Evolutionary conservation across 2,888 invertebrate species (phyloP), one percentile per base, ranked within the genome.

Genomic region (Stenoptilia bipunctidactyla): DNA sequence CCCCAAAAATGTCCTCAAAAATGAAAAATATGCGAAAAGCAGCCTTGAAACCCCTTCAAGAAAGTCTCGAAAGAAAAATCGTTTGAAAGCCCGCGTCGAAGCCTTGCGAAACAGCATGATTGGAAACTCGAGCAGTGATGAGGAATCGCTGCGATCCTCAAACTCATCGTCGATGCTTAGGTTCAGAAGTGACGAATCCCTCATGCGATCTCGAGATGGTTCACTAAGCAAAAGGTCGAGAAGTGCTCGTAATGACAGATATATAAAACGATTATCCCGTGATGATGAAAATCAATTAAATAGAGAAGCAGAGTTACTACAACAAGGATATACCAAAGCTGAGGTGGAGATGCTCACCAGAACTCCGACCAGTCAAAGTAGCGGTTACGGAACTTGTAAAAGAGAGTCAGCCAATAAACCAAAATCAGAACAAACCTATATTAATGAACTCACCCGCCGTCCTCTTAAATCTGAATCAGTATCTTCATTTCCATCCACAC

Each of bases 181-280:
- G 54, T 88, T 90, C 58, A 85, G 88, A 56, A 90, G 90, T 59
- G 91, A 91, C 48, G 90, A 92, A 50, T 89, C 88, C 45, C 71
- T 89, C 40, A 87, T 87, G 56, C 85, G 85, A 41, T 85, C 86
- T 30, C 86, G 87, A 15, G 87, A 85, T 43, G 85, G 85, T 42
- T 86, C 88, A 0, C 68, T 86, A 33, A 90, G 85, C 57, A 87
- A 89, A 50, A 86, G 87, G 55, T 88, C 91, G 15, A 83, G 93
- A 40, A 87, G 89, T 15, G 92, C 93, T 0, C 85, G 94, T 52
- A 93, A 92, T 39, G 93, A 94, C 62, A 85, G 93, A 40, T 92
- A 93, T 57, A 89, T 91, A 41, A 91, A 91, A 57, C 85, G 93
- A 40, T 68, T 92, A 49, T 91, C 90, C 10, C 85, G 89, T 42